Conservation (phyloP, 2,797 vertebrate genomes). For the Cephalopachus bancanus region DNA sequence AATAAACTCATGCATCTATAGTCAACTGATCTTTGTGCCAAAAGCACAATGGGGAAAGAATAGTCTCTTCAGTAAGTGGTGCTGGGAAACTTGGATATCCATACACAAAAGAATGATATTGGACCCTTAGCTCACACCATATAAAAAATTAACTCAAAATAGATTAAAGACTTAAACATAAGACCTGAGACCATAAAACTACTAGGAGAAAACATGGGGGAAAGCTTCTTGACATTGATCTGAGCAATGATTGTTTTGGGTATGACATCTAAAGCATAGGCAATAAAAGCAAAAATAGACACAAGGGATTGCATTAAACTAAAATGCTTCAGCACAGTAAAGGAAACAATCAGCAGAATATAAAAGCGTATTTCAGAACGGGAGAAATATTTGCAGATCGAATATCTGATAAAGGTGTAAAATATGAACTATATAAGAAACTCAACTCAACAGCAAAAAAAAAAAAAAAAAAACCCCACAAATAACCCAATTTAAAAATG, state of each 20-base stretch:
- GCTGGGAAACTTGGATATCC: not conserved
- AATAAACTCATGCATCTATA: not conserved
- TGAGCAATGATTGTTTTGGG: not conserved
- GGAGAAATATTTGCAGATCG: not conserved
- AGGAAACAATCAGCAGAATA: not conserved
- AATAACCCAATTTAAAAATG: not conserved
- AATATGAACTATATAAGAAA: not conserved
- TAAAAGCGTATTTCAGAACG: not conserved
- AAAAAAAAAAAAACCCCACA: not conserved
- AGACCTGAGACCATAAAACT: not conserved
- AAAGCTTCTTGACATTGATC: not conserved
- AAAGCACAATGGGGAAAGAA: not conserved
- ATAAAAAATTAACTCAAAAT: conserved; percentile 8
- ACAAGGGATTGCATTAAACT: not conserved
- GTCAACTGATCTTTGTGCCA: not conserved
- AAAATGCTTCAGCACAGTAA: not conserved
- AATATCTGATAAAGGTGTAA: not conserved
- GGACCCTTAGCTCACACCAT: not conserved
- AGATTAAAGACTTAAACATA: not conserved
- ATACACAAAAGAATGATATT: not conserved
- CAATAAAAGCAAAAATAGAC: not conserved
- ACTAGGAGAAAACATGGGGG: not conserved
- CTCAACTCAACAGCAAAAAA: not conserved
- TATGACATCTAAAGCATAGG: not conserved
- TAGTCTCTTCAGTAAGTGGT: not conserved